These are phyloP conservation scores for Drosophila seguyi DNA, from an alignment of 1,140 invertebrate species.

Conservation along the genomic window DNA sequence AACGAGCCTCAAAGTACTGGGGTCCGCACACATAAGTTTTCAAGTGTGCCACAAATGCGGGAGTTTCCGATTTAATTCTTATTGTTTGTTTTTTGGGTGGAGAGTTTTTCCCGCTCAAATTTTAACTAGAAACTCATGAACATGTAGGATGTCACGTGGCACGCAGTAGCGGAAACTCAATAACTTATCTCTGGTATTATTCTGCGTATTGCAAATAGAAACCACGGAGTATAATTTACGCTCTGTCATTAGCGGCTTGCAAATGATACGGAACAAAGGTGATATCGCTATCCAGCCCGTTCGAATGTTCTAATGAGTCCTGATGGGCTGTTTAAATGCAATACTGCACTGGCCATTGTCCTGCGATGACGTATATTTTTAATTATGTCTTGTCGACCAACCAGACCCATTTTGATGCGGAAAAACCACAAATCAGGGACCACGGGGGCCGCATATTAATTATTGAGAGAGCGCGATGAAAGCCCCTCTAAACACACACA, in stretches of 20 bases:
- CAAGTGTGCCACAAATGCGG: constrained; percentile 14
- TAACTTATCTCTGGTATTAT: constrained; percentile 13
- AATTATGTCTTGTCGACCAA: constrained; percentile 64
- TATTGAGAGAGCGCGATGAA: constrained; percentile 61
- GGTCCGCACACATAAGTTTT: constrained; percentile 26
- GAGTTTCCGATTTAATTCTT: constrained; percentile 2
- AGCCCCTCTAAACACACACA: constrained; percentile 12
- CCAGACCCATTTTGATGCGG: constrained; percentile 27
- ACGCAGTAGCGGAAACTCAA: constrained; percentile 7
- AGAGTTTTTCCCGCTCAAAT: constrained; percentile 20
- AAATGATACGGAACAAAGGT: not conserved
- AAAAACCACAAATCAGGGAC: constrained; percentile 48
- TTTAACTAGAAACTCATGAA: constrained; percentile 49
- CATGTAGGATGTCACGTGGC: constrained; percentile 43
- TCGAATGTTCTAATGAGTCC: constrained; percentile 4
- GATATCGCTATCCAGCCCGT: not conserved
- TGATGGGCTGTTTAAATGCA: not conserved
- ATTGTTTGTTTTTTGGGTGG: constrained; percentile 8
- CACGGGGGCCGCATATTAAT: constrained; percentile 50
- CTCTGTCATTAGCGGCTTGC: not conserved
- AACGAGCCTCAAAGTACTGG: constrained; percentile 55
- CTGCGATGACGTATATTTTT: constrained; percentile 53
- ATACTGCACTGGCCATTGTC: constrained; percentile 5
- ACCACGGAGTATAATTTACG: not conserved
- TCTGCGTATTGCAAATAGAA: not conserved